A percentile compares a stretch with the other conserved stretches of the same genome.
phyloP scores from a whole-genome alignment of 2,113 vertebrate species.

The Sclerurus mexicanus region DNA sequence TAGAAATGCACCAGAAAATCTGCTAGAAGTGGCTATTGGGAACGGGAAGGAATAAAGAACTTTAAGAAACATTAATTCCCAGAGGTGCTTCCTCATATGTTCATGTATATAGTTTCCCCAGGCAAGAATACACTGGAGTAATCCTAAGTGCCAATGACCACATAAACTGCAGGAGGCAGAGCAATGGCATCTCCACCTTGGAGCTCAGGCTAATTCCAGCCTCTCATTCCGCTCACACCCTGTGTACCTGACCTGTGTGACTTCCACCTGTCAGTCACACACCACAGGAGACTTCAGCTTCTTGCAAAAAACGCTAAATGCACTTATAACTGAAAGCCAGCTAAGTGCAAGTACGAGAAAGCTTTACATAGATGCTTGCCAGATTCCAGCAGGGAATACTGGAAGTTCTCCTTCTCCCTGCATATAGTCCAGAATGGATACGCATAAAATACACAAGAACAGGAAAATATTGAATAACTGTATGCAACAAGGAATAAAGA shows the following conservation, averaged over 20 bases:
- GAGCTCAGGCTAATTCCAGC: background rate
- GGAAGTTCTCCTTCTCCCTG: background rate
- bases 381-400: background rate
- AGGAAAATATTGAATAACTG: background rate
- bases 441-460: background rate
- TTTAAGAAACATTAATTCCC: background rate
- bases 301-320: background rate
- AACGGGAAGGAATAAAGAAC: background rate
- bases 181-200: background rate
- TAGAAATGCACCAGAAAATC: background rate
- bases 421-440: background rate
- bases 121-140: background rate
- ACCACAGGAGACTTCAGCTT: background rate
- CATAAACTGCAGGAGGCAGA: background rate
- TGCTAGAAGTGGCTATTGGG: background rate
- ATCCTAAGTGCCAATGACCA: background rate
- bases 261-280: background rate
- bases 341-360: background rate
- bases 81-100: background rate
- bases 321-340: background rate
- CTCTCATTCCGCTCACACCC: background rate
- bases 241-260: accelerated
- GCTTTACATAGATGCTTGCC: accelerated
- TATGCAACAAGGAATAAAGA: background rate
- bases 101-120: background rate